phyloP scores from a whole-genome alignment of 2,113 vertebrate genomes.

The Parus major region DNA sequence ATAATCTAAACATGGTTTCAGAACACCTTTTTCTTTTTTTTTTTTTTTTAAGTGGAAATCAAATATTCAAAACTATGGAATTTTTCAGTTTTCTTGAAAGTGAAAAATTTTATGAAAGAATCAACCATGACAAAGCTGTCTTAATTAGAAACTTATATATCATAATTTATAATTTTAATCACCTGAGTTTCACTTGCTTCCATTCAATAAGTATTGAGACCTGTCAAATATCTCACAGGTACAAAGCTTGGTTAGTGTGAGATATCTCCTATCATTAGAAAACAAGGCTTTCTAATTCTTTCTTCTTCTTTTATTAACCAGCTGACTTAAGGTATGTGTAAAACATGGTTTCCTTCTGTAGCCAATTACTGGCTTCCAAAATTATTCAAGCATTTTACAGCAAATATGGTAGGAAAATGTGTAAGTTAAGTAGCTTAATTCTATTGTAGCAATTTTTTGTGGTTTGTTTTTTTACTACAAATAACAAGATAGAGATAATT shows the following conservation, averaged over 20 bases:
- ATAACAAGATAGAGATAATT: constrained; percentile 16
- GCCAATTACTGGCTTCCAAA: background rate
- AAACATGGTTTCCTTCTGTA: background rate
- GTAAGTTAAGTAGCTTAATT: background rate
- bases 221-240: background rate
- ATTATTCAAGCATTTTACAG: background rate
- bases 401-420: background rate
- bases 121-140: background rate
- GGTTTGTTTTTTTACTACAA: background rate
- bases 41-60: background rate
- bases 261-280: background rate
- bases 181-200: background rate
- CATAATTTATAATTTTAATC: background rate
- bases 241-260: background rate
- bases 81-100: background rate
- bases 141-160: background rate
- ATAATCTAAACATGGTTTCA: background rate
- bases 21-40: background rate
- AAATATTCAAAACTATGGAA: background rate
- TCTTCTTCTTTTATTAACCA: background rate
- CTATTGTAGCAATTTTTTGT: background rate
- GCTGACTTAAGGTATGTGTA: constrained; percentile 3
- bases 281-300: background rate
- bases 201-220: background rate
- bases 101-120: background rate